These are phyloP conservation scores for Catagonus wagneri DNA, from an alignment of 2,113 vertebrate species.

Conservation along the genomic window DNA sequence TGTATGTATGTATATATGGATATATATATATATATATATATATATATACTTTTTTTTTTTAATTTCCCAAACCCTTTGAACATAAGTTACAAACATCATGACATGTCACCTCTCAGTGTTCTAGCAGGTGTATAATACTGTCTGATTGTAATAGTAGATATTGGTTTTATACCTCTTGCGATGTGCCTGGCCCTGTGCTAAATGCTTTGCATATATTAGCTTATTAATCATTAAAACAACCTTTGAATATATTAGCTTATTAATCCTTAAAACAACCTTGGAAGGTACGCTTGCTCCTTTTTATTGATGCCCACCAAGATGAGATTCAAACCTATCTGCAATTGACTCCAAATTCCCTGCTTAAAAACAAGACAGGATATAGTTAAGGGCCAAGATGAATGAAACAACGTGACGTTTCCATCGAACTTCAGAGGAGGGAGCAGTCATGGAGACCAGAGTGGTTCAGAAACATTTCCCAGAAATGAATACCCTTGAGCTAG, in stretches of 20 bases:
- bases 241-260: too few relatives aligned
- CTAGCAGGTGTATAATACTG: not conserved
- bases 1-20: too few relatives aligned
- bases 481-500: not conserved
- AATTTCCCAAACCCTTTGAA: not conserved
- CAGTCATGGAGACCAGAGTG: not conserved
- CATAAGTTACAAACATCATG: not conserved
- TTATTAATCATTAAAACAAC: not conserved
- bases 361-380: not conserved
- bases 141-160: not conserved
- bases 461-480: not conserved
- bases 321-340: not conserved
- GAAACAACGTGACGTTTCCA: not conserved
- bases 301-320: conserved; percentile 31
- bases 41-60: not conserved
- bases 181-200: not conserved
- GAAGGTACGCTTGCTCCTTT: not conserved
- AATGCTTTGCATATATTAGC: not conserved
- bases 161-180: not conserved
- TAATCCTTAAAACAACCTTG: not conserved
- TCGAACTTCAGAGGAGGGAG: not conserved
- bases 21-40: too few relatives aligned
- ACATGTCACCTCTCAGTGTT: not conserved
- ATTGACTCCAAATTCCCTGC: not conserved
- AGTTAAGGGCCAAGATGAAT: not conserved